Base-by-base conservation (phyloP, 2,888 invertebrate genomes). In the Drosophila basisetae region DNA sequence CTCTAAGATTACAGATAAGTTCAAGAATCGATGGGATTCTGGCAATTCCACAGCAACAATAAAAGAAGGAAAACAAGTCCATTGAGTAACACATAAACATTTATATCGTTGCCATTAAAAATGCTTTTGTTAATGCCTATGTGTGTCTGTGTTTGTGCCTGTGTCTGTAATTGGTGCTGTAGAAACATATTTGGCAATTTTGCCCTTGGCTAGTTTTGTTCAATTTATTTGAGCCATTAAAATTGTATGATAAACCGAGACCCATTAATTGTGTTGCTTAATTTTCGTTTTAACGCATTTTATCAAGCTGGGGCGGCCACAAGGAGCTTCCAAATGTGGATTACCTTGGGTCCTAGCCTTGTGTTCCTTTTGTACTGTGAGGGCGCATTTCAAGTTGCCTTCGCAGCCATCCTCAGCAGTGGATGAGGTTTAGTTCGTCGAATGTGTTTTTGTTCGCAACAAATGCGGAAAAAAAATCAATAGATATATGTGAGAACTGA, bases 261-360 rank as follows among this genome's bases (percentile, higher is more conserved):
- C 63, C 78, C 88, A 89, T 89, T 89, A 89, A 89, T 91, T 91
- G 89, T 83, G 85, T 89, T 90, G 91, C 90, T 91, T 91, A 88
- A 91, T 90, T 89, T 90, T 83, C 81, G 76, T 89, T 89, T 89
- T 89, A 91, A 89, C 90, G 88, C 81, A 91, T 88, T 91, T 88
- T 85, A 88, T 88, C 89, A 83, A 79, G 69, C 76, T 70, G 73
- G 66, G 39, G 67, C 75, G 68, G 39, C 70, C 80, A 76, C 64
- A 70, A 50, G 61, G 60, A 54, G 53, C 33, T 43, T 54, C 55
- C 59, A 62, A 59, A 49, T 59, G 55, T 49, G 69, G 65, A 62
- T 68, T 78, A 72, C 74, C 67, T 65, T 66, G 54, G 81, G 41
- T 55, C 58, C 35, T 25, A 55, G 55, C 55, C 55, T 55, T 35